Percentiles rank a stretch among this genome's conserved stretches.
phyloP scores from a whole-genome alignment of 2,888 invertebrate species.

The Entomobrya proxima region DNA sequence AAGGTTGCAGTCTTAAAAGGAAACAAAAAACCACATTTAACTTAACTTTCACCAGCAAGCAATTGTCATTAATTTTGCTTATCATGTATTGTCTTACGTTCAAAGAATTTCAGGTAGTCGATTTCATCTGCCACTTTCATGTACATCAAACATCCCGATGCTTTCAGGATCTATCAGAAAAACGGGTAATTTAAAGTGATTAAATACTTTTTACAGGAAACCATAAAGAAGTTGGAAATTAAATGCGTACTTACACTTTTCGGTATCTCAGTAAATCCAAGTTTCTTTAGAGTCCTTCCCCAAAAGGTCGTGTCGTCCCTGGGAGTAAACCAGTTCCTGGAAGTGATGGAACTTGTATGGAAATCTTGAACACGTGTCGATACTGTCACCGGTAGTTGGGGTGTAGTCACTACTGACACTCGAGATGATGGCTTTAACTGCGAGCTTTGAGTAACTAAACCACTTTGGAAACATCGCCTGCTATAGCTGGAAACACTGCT shows the following conservation, averaged over 20 bases:
- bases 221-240: slow-evolving; percentile 77
- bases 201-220: slow-evolving; percentile 83
- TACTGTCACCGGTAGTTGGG: not conserved
- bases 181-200: not conserved
- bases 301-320: slow-evolving; percentile 40
- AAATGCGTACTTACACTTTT: slow-evolving; percentile 54
- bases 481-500: no score
- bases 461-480: no score
- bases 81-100: slow-evolving; percentile 75
- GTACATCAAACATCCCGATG: slow-evolving; percentile 83
- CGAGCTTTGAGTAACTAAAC: no score
- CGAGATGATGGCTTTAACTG: not conserved
- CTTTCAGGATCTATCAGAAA: slow-evolving; percentile 81
- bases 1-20: slow-evolving; percentile 81
- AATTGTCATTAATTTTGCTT: not conserved
- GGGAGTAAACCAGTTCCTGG: not conserved
- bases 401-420: not conserved
- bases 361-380: not conserved
- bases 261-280: slow-evolving; percentile 80
- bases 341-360: not conserved
- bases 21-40: slow-evolving; percentile 57
- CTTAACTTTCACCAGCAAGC: not conserved
- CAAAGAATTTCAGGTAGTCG: slow-evolving; percentile 83
- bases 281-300: slow-evolving; percentile 78
- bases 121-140: slow-evolving; percentile 85